Evolutionary conservation across 2,888 invertebrate genomes (phyloP), one percentile per base, ranked within the genome.

Genomic region (Mythimna loreyi): DNA sequence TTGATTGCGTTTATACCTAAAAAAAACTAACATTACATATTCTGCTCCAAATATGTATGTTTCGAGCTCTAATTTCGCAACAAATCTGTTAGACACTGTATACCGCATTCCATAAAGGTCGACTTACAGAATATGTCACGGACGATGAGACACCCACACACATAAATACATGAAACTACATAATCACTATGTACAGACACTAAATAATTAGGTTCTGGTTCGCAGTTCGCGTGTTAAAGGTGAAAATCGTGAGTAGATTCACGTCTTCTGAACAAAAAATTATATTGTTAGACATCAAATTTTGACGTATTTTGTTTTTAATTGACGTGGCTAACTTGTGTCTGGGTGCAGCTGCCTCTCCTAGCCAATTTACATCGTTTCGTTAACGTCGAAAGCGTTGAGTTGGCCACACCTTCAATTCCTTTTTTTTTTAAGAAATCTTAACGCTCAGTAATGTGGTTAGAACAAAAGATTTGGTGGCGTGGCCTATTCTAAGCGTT

Each of bases 11-110:
- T n/a, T n/a, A n/a, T n/a, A n/a, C n/a, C n/a, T n/a, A n/a, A n/a
- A n/a, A n/a, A n/a, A 75, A 67, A 71, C 60, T 59, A 53, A 63
- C 57, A 69, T 66, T 62, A 49, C 72, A 59, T 56, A 49, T 50
- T 49, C n/a, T 36, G 78, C 61, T 72, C 78, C 68, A 80, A 82
- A 82, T 80, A 57, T 63, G 57, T 80, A 57, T 63, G 57, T 62
- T 68, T 59, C 8, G 59, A 78, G 61, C 50, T 43, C n/a, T 33
- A 36, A 57, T 82, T 83, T 72, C 57, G 75, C 66, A 73, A 82
- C 72, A 67, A 69, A 78, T 71, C 80, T 78, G 78, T 83, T 81
- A 72, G 66, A 58, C 50, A 49, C 47, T 64, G 67, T 78, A 75
- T 61, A 75, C 60, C 61, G 63, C 83, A 79, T 82, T 73, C 71